phyloP scores from a whole-genome alignment of 2,888 invertebrate species.

The Octonoba sinensis region DNA sequence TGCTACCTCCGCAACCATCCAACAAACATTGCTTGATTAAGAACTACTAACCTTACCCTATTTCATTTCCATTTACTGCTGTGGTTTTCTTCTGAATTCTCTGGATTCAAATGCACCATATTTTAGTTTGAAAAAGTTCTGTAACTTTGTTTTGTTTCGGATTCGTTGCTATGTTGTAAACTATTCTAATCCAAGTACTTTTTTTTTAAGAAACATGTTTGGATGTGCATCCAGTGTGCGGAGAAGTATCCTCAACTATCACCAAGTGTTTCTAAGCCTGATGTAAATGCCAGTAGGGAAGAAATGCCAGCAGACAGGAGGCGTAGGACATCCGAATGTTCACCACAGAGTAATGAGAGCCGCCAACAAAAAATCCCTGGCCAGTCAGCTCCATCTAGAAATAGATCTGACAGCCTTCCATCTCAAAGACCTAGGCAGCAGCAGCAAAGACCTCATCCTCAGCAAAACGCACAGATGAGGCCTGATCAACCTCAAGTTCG shows the following conservation, averaged over 20 bases:
- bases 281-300: slow-evolving; percentile 3
- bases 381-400: slow-evolving; percentile 31
- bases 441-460: slow-evolving; percentile 32
- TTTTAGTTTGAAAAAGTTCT: too few relatives aligned
- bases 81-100: too few relatives aligned
- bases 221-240: slow-evolving; percentile 55
- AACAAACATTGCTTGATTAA: too few relatives aligned
- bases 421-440: slow-evolving; percentile 31
- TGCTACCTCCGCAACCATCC: too few relatives aligned
- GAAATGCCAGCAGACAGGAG: slow-evolving; percentile 19
- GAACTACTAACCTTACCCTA: too few relatives aligned
- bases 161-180: too few relatives aligned
- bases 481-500: neutral
- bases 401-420: slow-evolving; percentile 53
- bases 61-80: too few relatives aligned
- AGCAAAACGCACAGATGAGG: slow-evolving; percentile 42
- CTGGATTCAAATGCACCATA: too few relatives aligned
- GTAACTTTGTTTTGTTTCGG: too few relatives aligned
- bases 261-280: neutral
- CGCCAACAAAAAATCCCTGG: slow-evolving; percentile 15
- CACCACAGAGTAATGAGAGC: neutral
- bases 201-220: slow-evolving; percentile 53
- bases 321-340: slow-evolving; percentile 31
- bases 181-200: neutral
- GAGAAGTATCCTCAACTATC: slow-evolving; percentile 47